These are phyloP conservation scores for Antedon mediterranea DNA, from an alignment of 53 echinoderm and acorn worm genomes.

Conservation along the genomic window DNA sequence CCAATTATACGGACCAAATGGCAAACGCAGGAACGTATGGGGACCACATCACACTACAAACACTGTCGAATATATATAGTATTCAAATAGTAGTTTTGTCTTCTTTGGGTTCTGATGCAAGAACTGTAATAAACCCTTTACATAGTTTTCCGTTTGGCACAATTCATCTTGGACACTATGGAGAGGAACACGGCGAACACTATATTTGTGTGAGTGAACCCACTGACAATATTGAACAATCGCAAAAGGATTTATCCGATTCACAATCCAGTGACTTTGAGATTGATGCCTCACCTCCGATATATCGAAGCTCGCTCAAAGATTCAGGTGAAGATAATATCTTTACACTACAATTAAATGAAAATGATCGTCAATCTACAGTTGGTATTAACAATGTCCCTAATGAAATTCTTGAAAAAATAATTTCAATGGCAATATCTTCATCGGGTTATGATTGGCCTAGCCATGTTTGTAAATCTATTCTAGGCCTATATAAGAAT, in stretches of 20 bases:
- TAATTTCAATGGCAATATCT: no score
- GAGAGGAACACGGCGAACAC: constrained; percentile 17
- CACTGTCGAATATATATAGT: constrained; percentile 10
- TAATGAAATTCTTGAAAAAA: neutral
- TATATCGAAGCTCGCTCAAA: no score
- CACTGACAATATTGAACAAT: neutral
- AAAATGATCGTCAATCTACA: no score
- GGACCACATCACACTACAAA: no score
- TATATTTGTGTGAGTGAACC: constrained; percentile 12
- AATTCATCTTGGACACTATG: constrained; percentile 10
- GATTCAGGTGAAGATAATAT: no score
- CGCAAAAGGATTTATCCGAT: no score
- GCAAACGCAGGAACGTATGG: neutral
- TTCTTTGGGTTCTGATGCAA: constrained; percentile 3
- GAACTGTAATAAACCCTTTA: neutral
- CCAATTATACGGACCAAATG: constrained; percentile 7
- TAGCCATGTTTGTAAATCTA: neutral
- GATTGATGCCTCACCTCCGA: no score
- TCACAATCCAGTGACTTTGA: no score
- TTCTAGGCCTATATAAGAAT: no score
- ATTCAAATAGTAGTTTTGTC: constrained; percentile 11
- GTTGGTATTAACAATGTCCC: neutral
- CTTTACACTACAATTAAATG: no score
- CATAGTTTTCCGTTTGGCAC: neutral
- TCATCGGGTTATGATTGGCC: neutral